phyloP scores from a whole-genome alignment of 2,888 invertebrate genomes.

The Clepsis dumicolana region DNA sequence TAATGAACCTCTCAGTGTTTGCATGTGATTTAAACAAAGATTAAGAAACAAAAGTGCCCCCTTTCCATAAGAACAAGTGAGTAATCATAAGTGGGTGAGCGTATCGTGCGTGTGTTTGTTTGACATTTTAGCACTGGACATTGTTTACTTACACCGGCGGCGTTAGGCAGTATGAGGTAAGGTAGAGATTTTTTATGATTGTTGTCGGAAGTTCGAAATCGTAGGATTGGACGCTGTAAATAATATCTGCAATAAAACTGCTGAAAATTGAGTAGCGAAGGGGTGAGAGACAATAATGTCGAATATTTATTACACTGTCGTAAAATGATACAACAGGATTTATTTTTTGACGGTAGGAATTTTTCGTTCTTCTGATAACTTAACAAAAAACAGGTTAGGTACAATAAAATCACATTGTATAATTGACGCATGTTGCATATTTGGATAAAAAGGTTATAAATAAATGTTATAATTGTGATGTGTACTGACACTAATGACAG shows the following conservation, averaged over 20 bases:
- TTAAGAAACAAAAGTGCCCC: slow-evolving; percentile 7
- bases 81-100: slow-evolving; percentile 62
- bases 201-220: background rate
- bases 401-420: background rate
- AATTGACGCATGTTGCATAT: background rate
- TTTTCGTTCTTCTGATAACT: background rate
- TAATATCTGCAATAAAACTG: background rate
- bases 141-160: slow-evolving; percentile 34
- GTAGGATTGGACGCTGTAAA: background rate
- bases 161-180: slow-evolving; percentile 25
- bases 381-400: background rate
- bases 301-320: slow-evolving; percentile 1
- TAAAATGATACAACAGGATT: slow-evolving; percentile 4
- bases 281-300: background rate
- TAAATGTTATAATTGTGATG: background rate
- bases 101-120: slow-evolving; percentile 56
- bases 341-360: background rate
- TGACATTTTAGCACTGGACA: slow-evolving; percentile 56
- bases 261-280: background rate
- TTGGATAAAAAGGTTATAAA: too few species aligned
- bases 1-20: slow-evolving; percentile 24
- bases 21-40: slow-evolving; percentile 6
- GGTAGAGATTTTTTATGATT: background rate
- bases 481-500: too few species aligned
- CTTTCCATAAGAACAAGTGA: slow-evolving; percentile 45